A percentile compares a stretch with the other conserved stretches of the same genome.
Conservation (phyloP, 2,888 invertebrate species). For the Norana najaformis region DNA sequence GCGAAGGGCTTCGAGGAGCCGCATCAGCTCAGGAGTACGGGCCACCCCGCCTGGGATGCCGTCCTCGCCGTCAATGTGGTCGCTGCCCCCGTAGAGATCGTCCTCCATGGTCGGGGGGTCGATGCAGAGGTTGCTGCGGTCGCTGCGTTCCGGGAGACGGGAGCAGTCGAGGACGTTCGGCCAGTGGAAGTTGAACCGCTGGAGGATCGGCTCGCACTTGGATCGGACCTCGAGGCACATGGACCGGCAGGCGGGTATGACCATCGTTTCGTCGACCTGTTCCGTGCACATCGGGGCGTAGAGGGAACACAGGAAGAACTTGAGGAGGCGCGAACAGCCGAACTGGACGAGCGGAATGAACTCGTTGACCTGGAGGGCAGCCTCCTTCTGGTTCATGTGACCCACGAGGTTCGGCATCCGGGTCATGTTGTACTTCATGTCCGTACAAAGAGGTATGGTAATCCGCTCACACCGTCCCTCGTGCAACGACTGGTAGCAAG, state of each 20-base stretch:
- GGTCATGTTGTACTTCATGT: conserved; percentile 83
- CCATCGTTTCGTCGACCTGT: conserved; percentile 75
- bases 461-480: conserved; percentile 73
- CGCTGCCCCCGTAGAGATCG: conserved; percentile 23
- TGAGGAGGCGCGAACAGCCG: conserved; percentile 78
- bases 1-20: conserved; percentile 45
- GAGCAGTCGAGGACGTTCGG: conserved; percentile 78
- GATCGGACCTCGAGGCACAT: conserved; percentile 74
- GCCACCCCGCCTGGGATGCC: conserved; percentile 30
- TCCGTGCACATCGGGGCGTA: conserved; percentile 85
- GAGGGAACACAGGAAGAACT: conserved; percentile 85
- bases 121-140: conserved; percentile 73
- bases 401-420: conserved; percentile 84
- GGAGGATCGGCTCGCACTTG: conserved; percentile 68
- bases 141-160: conserved; percentile 72
- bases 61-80: conserved; percentile 1
- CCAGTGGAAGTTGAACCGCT: conserved; percentile 71
- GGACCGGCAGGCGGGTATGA: conserved; percentile 80
- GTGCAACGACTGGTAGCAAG: neutral
- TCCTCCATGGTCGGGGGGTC: conserved; percentile 47
- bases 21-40: conserved; percentile 45
- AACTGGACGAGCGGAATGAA: conserved; percentile 76
- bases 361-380: conserved; percentile 75
- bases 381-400: conserved; percentile 78
- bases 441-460: conserved; percentile 77